Conservation (phyloP, 2,113 vertebrate genomes). For the Otolemur garnettii region DNA sequence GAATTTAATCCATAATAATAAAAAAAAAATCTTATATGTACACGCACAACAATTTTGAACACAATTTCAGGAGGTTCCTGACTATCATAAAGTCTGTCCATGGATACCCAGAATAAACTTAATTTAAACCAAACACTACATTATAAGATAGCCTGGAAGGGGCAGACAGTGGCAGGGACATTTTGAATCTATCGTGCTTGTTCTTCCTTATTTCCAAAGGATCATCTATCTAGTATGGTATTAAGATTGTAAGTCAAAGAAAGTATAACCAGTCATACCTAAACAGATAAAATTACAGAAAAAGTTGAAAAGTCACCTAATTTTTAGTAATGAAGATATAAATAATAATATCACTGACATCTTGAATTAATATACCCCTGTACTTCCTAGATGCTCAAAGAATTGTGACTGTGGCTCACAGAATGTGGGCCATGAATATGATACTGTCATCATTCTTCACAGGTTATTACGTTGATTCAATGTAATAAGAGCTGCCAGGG, state of each 20-base stretch:
- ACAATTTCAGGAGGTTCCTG: conserved; percentile 34
- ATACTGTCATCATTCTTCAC: not conserved
- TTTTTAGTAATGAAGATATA: conserved; percentile 39
- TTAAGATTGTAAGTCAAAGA: conserved; percentile 31
- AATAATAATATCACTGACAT: not conserved
- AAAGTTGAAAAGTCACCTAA: not conserved
- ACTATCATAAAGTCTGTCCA: not conserved
- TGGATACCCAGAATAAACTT: not conserved
- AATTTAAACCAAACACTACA: conserved; percentile 25
- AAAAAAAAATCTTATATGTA: not conserved
- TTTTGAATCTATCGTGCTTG: not conserved
- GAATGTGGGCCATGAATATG: conserved; percentile 7
- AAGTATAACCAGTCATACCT: not conserved
- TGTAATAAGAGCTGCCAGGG: not conserved
- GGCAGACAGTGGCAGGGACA: not conserved
- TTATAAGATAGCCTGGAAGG: not conserved
- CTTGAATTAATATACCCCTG: not conserved
- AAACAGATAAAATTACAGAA: conserved; percentile 18
- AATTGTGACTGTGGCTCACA: conserved; percentile 43
- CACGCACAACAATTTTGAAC: not conserved
- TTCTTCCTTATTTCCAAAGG: conserved; percentile 40
- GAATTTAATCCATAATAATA: not conserved
- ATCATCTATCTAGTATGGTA: not conserved
- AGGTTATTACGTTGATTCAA: not conserved
- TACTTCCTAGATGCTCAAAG: not conserved